Conservation (phyloP, 2,113 vertebrate genomes). For the Globicephala melas region DNA sequence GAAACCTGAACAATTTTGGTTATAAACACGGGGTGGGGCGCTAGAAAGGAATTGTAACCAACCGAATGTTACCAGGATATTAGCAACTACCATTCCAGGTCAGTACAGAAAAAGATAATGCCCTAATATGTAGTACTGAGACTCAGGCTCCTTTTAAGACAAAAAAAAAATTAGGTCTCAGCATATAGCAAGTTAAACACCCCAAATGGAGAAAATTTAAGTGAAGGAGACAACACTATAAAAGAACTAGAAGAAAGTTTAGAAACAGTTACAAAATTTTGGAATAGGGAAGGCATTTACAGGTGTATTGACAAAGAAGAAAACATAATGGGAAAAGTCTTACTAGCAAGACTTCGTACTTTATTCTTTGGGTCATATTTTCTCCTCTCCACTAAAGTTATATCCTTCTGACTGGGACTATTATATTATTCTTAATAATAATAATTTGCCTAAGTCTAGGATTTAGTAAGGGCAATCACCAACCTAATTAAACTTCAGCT, state of each 20-base stretch:
- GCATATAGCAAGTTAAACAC: background rate
- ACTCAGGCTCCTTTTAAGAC: background rate
- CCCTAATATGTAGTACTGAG: background rate
- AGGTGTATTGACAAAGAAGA: background rate
- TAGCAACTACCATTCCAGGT: background rate
- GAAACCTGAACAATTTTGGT: background rate
- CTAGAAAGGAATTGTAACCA: background rate
- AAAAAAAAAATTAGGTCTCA: conserved; percentile 13
- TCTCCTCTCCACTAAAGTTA: background rate
- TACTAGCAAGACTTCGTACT: background rate
- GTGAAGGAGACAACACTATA: background rate
- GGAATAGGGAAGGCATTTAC: background rate
- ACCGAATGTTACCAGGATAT: background rate
- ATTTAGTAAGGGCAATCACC: background rate
- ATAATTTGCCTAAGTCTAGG: background rate
- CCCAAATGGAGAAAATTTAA: background rate
- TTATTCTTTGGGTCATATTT: background rate
- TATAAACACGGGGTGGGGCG: background rate
- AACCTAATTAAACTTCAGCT: background rate
- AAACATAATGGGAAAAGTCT: background rate
- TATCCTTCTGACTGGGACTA: background rate
- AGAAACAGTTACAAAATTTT: background rate
- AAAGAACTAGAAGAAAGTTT: background rate
- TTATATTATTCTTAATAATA: background rate
- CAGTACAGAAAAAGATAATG: background rate